These are phyloP conservation scores for Drosophila infuscata DNA, from an alignment of 2,888 invertebrate species.

Conservation along the genomic window DNA sequence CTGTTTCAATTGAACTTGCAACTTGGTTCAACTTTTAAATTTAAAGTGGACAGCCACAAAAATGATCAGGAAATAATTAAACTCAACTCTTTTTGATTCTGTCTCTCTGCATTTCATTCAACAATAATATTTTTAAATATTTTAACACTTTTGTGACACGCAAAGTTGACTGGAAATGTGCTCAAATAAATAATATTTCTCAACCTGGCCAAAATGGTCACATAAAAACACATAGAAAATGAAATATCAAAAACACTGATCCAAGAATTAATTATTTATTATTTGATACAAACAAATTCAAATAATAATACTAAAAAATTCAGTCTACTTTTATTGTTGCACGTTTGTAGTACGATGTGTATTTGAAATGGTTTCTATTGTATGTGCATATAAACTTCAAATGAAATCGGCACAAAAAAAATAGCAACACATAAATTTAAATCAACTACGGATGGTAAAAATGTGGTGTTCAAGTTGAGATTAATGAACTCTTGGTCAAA, in stretches of 20 bases:
- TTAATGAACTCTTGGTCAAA: background rate
- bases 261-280: conserved; percentile 43
- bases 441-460: background rate
- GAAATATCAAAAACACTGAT: conserved; percentile 46
- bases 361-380: background rate
- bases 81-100: background rate
- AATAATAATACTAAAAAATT: background rate
- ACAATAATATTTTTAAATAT: conserved; percentile 40
- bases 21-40: conserved; percentile 20
- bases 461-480: background rate
- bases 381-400: background rate
- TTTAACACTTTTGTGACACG: conserved; percentile 61
- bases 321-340: background rate
- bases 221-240: conserved; percentile 44
- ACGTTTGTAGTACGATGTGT: background rate
- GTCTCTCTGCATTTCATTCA: background rate
- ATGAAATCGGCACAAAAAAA: background rate
- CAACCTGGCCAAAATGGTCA: conserved; percentile 34
- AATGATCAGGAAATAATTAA: background rate
- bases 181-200: conserved; percentile 55
- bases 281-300: conserved; percentile 23
- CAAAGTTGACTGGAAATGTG: conserved; percentile 45
- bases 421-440: background rate
- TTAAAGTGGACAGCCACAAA: conserved; percentile 23
- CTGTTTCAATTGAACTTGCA: conserved; percentile 30